phyloP scores from a whole-genome alignment of 1,140 invertebrate genomes.

The Sinella curviseta region DNA sequence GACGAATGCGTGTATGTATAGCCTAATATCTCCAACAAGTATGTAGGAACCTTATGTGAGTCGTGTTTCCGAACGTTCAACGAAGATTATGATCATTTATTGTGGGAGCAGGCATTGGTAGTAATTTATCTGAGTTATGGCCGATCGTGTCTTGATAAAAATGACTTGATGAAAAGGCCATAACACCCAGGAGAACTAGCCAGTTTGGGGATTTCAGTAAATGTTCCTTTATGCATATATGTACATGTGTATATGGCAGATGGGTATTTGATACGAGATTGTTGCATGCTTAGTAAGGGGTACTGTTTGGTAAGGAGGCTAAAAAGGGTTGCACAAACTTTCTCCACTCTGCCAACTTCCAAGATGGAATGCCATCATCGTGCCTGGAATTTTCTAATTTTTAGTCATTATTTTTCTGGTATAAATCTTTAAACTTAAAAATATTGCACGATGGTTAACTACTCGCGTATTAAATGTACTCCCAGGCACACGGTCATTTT shows the following conservation, averaged over 20 bases:
- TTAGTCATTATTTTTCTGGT: neutral
- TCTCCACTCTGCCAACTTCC: neutral
- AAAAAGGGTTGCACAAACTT: neutral
- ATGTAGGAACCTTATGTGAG: conserved; percentile 43
- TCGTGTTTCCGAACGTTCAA: conserved; percentile 47
- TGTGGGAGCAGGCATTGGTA: conserved; percentile 48
- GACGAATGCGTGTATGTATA: neutral
- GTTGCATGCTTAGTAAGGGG: neutral
- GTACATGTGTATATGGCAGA: neutral
- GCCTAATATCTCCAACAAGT: neutral
- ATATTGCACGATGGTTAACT: neutral
- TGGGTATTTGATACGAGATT: neutral
- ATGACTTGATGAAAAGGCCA: conserved; percentile 48
- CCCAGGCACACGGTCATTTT: neutral
- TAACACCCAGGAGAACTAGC: conserved; percentile 13
- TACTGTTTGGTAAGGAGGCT: neutral
- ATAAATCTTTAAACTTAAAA: neutral
- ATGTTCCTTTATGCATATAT: neutral
- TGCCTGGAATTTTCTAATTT: neutral
- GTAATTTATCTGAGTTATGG: conserved; percentile 51
- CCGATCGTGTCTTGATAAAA: conserved; percentile 46
- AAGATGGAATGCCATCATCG: neutral
- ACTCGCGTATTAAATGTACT: neutral
- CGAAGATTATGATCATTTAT: conserved; percentile 50
- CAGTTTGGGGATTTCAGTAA: neutral